Evolutionary conservation across 2,888 invertebrate genomes (phyloP).

Genomic region (Antheraea assamensis): DNA sequence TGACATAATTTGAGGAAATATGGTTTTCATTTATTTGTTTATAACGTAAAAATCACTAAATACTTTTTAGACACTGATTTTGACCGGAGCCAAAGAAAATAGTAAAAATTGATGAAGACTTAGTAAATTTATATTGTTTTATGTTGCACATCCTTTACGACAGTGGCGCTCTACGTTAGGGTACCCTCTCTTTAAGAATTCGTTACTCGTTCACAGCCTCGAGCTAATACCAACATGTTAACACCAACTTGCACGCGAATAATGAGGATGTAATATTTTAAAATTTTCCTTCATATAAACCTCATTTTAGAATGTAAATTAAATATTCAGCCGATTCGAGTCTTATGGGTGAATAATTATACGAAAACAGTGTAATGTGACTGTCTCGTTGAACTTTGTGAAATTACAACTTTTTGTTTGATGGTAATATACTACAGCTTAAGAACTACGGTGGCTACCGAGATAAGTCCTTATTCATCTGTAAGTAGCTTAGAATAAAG

Average conservation of each 20-base stretch:
- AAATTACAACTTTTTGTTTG: too few species aligned
- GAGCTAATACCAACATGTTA: conserved; percentile 20
- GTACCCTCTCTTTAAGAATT: conserved; percentile 20
- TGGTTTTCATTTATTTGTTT: background rate
- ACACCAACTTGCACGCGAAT: conserved; percentile 12
- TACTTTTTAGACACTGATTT: too few species aligned
- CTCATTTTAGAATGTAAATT: conserved; percentile 4
- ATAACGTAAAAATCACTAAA: background rate
- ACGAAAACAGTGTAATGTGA: background rate
- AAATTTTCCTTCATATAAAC: conserved; percentile 6
- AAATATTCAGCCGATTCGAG: background rate
- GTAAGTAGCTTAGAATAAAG: too few species aligned
- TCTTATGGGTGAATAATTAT: background rate
- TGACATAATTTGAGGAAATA: background rate
- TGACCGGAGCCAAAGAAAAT: background rate
- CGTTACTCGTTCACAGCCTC: conserved; percentile 8
- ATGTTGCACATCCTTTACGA: background rate
- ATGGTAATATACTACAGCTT: too few species aligned
- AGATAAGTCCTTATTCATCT: too few species aligned
- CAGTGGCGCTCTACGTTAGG: background rate
- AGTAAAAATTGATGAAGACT: background rate
- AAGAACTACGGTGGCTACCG: too few species aligned
- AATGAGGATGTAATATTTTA: conserved; percentile 16
- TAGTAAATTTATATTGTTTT: background rate
- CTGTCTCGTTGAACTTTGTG: background rate